A percentile compares a stretch with the other conserved stretches of the same genome.
Conservation (phyloP, 2,113 vertebrate genomes). For the Myrmecophaga tridactyla region DNA sequence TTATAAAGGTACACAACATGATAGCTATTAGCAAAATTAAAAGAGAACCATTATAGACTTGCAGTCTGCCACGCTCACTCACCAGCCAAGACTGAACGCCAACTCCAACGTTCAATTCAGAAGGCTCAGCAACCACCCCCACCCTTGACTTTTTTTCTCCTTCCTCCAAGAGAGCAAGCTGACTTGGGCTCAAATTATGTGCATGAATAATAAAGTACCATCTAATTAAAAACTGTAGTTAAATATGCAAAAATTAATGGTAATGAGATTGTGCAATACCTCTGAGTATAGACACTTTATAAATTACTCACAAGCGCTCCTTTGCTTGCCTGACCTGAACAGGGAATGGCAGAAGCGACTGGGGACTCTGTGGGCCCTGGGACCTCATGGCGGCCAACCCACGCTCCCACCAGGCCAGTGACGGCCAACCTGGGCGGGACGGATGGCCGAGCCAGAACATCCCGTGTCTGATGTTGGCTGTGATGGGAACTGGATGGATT, state of each 20-base stretch:
- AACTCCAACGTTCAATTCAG: slow-evolving; percentile 86
- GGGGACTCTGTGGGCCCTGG: slow-evolving; percentile 80
- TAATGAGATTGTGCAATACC: slow-evolving; percentile 99
- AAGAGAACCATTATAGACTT: slow-evolving; percentile 93
- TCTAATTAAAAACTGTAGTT: slow-evolving; percentile 99
- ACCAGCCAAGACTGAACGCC: slow-evolving; percentile 85
- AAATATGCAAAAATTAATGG: slow-evolving; percentile 99
- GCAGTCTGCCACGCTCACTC: slow-evolving; percentile 83
- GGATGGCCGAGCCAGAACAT: not conserved
- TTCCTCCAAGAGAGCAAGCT: slow-evolving; percentile 85
- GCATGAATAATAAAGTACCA: slow-evolving; percentile 99
- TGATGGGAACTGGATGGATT: slow-evolving; percentile 48
- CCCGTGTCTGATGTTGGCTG: not conserved
- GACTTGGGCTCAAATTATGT: slow-evolving; percentile 98
- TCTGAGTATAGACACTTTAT: slow-evolving; percentile 95
- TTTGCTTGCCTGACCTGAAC: slow-evolving; percentile 94
- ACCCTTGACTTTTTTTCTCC: slow-evolving; percentile 3
- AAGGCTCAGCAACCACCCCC: slow-evolving; percentile 75
- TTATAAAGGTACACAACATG: slow-evolving; percentile 99
- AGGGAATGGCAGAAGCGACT: slow-evolving; percentile 86
- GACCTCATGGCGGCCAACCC: slow-evolving; percentile 65
- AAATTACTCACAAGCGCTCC: slow-evolving; percentile 97
- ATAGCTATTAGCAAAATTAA: slow-evolving; percentile 99
- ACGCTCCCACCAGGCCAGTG: slow-evolving; percentile 43
- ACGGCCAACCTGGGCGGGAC: slow-evolving; percentile 61